These are phyloP conservation scores for Limulus polyphemus DNA, from an alignment of 2,888 invertebrate species.

Conservation along the genomic window DNA sequence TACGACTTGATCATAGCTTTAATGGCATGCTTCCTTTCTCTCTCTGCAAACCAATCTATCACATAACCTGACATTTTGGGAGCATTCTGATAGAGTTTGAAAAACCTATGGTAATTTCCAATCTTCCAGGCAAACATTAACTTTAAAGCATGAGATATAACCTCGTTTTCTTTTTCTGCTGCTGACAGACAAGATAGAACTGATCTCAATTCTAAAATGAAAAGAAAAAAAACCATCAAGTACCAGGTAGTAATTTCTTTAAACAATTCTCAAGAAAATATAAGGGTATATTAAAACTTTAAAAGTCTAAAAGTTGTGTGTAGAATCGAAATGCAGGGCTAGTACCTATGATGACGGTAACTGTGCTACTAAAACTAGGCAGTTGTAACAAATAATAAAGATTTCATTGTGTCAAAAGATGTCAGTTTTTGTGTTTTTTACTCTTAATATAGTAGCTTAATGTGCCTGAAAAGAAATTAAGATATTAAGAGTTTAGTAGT, in stretches of 20 bases:
- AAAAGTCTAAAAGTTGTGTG: too few relatives aligned
- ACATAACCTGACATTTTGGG: constrained; percentile 93
- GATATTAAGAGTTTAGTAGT: too few relatives aligned
- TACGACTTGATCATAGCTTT: constrained; percentile 93
- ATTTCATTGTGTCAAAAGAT: too few relatives aligned
- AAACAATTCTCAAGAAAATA: constrained; percentile 4
- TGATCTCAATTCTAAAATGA: constrained; percentile 74
- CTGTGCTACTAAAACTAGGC: too few relatives aligned
- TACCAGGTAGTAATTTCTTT: constrained; percentile 9
- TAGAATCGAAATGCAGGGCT: too few relatives aligned
- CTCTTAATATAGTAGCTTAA: too few relatives aligned
- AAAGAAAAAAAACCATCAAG: constrained; percentile 22
- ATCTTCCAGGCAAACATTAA: constrained; percentile 86
- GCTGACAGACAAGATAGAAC: constrained; percentile 65
- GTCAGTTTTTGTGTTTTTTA: too few relatives aligned
- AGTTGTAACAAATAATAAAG: too few relatives aligned
- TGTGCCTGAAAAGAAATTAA: too few relatives aligned
- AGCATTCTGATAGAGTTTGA: constrained; percentile 72
- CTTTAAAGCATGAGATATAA: constrained; percentile 70
- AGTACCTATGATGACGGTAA: too few relatives aligned
- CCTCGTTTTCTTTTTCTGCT: constrained; percentile 64
- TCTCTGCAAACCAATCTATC: constrained; percentile 94
- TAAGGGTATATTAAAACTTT: background rate
- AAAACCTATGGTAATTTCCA: constrained; percentile 83
- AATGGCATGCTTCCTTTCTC: constrained; percentile 82